Evolutionary conservation across 2,888 invertebrate genomes (phyloP).

Genomic region (Hypercompe scribonia): DNA sequence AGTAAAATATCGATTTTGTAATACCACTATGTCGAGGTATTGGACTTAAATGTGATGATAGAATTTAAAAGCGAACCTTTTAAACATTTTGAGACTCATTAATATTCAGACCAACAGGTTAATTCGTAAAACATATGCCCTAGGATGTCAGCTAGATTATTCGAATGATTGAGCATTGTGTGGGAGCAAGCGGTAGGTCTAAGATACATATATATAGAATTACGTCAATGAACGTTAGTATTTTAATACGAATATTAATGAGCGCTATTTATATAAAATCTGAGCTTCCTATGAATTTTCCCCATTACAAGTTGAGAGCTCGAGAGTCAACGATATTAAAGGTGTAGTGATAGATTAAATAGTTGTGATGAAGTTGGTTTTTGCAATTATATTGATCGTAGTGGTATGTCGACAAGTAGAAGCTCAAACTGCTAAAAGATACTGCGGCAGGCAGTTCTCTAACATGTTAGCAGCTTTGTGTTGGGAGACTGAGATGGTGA

Average conservation of each 20-base stretch:
- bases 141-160: slow-evolving; percentile 6
- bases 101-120: slow-evolving; percentile 4
- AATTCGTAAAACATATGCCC: neutral
- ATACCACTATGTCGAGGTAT: neutral
- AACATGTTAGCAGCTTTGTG: slow-evolving; percentile 32
- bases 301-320: neutral
- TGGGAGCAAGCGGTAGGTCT: neutral
- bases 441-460: slow-evolving; percentile 40
- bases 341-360: neutral
- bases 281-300: neutral
- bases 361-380: neutral
- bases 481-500: slow-evolving; percentile 25
- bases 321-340: neutral
- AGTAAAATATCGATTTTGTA: neutral
- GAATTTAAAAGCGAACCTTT: neutral
- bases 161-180: slow-evolving; percentile 6
- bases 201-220: neutral
- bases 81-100: slow-evolving; percentile 4
- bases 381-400: neutral
- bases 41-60: neutral
- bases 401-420: neutral
- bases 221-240: neutral
- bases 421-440: slow-evolving; percentile 6
- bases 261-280: neutral
- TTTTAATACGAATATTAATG: neutral